Evolutionary conservation across 2,888 invertebrate genomes (phyloP).

Genomic region (Romanomermis culicivorax): DNA sequence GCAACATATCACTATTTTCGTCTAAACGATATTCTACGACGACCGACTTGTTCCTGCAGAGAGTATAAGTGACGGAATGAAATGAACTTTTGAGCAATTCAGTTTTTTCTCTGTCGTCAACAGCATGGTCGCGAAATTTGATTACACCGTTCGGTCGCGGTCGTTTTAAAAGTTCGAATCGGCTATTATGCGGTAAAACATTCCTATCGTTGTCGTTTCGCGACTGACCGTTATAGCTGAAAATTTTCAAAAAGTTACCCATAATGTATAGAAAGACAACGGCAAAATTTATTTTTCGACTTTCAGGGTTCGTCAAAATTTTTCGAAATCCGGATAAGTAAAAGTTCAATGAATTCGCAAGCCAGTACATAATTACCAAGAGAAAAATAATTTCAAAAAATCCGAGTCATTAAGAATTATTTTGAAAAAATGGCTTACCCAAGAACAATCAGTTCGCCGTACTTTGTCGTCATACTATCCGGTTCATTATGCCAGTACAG

Average conservation of each 20-base stretch:
- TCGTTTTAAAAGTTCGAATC: neutral
- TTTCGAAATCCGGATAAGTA: too few relatives aligned
- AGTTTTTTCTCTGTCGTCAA: neutral
- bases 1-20: conserved; percentile 94
- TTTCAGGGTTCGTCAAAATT: too few relatives aligned
- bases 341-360: too few relatives aligned
- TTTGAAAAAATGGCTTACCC: too few relatives aligned
- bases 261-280: neutral
- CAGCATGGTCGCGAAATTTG: conserved; percentile 1
- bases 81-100: neutral
- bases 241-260: neutral
- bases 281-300: too few relatives aligned
- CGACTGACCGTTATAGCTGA: conserved; percentile 6
- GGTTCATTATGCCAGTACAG: too few relatives aligned
- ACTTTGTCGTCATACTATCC: neutral
- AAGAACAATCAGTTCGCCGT: conserved; percentile 7
- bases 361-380: too few relatives aligned
- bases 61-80: conserved; percentile 24
- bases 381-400: too few relatives aligned
- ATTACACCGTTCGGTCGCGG: neutral
- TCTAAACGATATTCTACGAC: conserved; percentile 94
- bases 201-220: neutral
- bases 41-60: conserved; percentile 36
- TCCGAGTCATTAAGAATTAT: too few relatives aligned
- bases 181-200: neutral